Conservation (phyloP, 1,140 invertebrate species). For the Stegodyphus mimosarum region DNA sequence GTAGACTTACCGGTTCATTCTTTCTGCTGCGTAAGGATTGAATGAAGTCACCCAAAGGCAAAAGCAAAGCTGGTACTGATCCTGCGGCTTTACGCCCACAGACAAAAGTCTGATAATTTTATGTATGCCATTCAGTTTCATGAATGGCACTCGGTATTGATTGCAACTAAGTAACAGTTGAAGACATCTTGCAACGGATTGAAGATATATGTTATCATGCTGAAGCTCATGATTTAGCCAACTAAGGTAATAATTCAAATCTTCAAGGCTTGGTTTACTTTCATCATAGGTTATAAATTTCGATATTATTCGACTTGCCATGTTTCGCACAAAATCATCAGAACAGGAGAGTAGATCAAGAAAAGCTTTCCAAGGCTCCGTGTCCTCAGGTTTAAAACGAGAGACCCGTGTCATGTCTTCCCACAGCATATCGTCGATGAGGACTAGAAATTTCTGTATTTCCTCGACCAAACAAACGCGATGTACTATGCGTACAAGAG, state of each 20-base stretch:
- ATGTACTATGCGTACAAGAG: not conserved
- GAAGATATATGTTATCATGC: conserved; percentile 3
- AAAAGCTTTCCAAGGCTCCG: conserved; percentile 7
- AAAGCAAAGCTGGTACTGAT: conserved; percentile 41
- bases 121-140: conserved; percentile 4
- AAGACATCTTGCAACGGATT: conserved; percentile 16
- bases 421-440: conserved; percentile 28
- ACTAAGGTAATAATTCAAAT: conserved; percentile 4
- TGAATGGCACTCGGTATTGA: conserved; percentile 19
- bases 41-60: conserved; percentile 38
- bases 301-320: conserved; percentile 11
- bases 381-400: not conserved
- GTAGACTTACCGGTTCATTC: conserved; percentile 18
- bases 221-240: conserved; percentile 14
- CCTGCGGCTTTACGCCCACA: not conserved
- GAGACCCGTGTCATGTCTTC: not conserved
- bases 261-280: not conserved
- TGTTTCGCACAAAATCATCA: conserved; percentile 7
- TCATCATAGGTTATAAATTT: not conserved
- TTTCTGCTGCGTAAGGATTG: conserved; percentile 11
- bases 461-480: conserved; percentile 8
- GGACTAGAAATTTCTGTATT: conserved; percentile 24
- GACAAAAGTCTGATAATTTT: conserved; percentile 13
- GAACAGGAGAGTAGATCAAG: not conserved
- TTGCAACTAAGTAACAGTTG: conserved; percentile 5